Evolutionary conservation across 2,113 vertebrate genomes (phyloP).

Genomic region (Hydrolagus affinis): DNA sequence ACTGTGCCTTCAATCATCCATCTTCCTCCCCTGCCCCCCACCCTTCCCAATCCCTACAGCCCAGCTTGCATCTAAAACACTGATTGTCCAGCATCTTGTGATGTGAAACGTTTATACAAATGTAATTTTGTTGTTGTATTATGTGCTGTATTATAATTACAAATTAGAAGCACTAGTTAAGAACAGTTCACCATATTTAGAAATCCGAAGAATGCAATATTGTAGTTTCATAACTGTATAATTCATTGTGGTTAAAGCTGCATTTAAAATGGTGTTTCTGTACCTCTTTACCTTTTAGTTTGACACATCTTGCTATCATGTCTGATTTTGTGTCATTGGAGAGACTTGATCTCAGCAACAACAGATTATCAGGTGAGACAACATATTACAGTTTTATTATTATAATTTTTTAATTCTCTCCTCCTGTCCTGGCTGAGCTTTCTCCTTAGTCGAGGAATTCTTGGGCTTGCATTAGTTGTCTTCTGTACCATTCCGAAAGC

Average conservation of each 20-base stretch:
- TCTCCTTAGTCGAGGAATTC: not conserved
- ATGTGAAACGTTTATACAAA: too few species aligned
- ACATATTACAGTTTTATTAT: not conserved
- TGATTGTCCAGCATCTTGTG: too few species aligned
- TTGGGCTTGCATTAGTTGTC: not conserved
- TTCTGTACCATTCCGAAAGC: not conserved
- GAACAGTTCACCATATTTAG: not conserved
- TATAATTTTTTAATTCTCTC: not conserved
- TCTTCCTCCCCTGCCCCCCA: too few species aligned
- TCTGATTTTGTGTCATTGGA: constrained; percentile 67
- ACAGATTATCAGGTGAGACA: constrained; percentile 79
- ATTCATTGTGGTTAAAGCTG: not conserved
- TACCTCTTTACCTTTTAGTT: constrained; percentile 53
- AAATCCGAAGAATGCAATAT: not conserved
- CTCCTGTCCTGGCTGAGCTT: not conserved
- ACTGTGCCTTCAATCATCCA: too few species aligned
- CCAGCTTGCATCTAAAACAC: too few species aligned
- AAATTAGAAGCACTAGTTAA: not conserved
- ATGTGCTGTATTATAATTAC: not conserved
- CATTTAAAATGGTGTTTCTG: not conserved
- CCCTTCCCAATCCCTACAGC: too few species aligned
- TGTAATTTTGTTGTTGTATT: too few species aligned
- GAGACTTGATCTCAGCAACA: constrained; percentile 70
- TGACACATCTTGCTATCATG: constrained; percentile 68
- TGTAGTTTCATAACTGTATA: not conserved